Percentiles rank a stretch among this genome's conserved stretches.
Evolutionary conservation across 1,140 invertebrate species (phyloP).

Genomic region (Drosophila sproati): DNA sequence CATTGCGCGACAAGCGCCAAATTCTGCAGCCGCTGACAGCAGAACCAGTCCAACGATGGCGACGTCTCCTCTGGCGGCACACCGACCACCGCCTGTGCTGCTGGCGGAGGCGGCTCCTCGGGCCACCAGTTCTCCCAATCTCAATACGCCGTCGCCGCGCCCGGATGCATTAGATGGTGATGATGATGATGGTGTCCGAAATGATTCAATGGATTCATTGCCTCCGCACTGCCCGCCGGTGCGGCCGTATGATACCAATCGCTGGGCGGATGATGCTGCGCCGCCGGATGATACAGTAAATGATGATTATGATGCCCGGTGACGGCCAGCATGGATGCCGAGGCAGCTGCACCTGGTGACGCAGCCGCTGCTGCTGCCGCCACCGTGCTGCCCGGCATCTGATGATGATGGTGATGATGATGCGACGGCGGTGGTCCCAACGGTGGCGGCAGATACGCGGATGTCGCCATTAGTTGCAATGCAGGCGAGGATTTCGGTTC

Average conservation of each 20-base stretch:
- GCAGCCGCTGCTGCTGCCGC: conserved; percentile 46
- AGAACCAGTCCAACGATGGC: conserved; percentile 68
- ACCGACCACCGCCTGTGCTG: conserved; percentile 27
- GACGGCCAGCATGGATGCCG: conserved; percentile 70
- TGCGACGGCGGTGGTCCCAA: conserved; percentile 79
- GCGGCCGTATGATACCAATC: conserved; percentile 84
- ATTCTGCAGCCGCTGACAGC: conserved; percentile 77
- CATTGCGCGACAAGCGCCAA: conserved; percentile 77
- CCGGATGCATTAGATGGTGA: conserved; percentile 85
- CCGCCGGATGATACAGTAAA: conserved; percentile 80
- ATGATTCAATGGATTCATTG: conserved; percentile 86
- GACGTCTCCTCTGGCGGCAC: conserved; percentile 46
- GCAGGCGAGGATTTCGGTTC: conserved; percentile 72
- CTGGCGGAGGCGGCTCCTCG: conserved; percentile 56
- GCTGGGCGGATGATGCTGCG: conserved; percentile 80
- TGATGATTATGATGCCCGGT: conserved; percentile 83
- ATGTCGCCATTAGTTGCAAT: conserved; percentile 74
- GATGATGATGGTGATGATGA: conserved; percentile 71
- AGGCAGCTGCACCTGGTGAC: conserved; percentile 60
- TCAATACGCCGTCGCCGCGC: conserved; percentile 86
- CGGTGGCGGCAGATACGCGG: conserved; percentile 78
- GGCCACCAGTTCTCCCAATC: conserved; percentile 80
- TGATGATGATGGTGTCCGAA: conserved; percentile 85
- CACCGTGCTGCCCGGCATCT: conserved; percentile 47
- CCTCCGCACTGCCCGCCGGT: conserved; percentile 87